A percentile compares a stretch with the other conserved stretches of the same genome.
phyloP scores from a whole-genome alignment of 2,113 vertebrate species.

The Stegastes partitus region DNA sequence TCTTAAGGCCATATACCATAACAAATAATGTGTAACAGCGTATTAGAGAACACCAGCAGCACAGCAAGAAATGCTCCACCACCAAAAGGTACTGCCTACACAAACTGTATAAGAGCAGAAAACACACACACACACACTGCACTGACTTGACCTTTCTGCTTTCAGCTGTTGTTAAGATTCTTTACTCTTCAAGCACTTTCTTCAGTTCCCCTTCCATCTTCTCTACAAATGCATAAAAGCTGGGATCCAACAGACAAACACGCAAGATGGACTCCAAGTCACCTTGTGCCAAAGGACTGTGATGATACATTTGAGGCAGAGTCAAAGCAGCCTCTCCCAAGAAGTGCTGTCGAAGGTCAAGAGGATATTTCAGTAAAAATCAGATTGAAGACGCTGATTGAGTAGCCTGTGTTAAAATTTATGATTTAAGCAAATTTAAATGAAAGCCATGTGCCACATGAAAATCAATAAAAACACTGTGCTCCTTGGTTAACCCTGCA shows the following conservation, averaged over 20 bases:
- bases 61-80: constrained; percentile 35
- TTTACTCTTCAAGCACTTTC: constrained; percentile 84
- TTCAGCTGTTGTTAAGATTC: constrained; percentile 48
- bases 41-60: constrained; percentile 36
- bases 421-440: constrained; percentile 6
- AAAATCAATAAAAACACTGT: no score
- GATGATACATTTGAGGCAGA: constrained; percentile 71
- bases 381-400: neutral
- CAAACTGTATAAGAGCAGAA: constrained; percentile 34
- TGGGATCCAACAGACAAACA: constrained; percentile 90
- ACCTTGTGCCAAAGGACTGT: constrained; percentile 62
- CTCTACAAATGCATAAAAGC: constrained; percentile 92
- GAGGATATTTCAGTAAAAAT: constrained; percentile 15
- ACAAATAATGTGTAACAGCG: constrained; percentile 27
- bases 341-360: constrained; percentile 79
- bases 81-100: constrained; percentile 56
- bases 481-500: no score
- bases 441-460: neutral
- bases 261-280: constrained; percentile 88
- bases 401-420: neutral
- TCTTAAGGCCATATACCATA: constrained; percentile 10
- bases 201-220: constrained; percentile 90
- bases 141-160: constrained; percentile 58
- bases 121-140: constrained; percentile 28
- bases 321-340: constrained; percentile 75